These are phyloP conservation scores for Alauda arvensis DNA, from an alignment of 2,797 vertebrate species.

Conservation along the genomic window DNA sequence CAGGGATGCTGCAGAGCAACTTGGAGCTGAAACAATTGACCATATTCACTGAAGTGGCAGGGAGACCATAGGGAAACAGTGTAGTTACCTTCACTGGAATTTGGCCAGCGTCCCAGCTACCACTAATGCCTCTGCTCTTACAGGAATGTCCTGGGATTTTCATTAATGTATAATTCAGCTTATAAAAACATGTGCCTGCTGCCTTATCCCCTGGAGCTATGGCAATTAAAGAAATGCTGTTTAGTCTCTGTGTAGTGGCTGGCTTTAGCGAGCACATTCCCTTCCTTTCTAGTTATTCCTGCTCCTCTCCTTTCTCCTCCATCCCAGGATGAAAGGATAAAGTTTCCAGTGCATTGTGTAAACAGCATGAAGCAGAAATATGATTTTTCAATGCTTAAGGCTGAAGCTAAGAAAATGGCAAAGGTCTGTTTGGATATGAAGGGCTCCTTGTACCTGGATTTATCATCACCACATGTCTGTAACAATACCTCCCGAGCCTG, in stretches of 20 bases:
- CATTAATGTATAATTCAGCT: slow-evolving; percentile 28
- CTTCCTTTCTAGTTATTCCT: not conserved
- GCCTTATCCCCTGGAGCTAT: slow-evolving; percentile 14
- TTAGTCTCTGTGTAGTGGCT: not conserved
- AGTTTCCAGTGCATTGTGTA: not conserved
- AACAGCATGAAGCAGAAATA: not conserved
- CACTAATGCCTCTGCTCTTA: slow-evolving; percentile 26
- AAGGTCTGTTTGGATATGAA: not conserved
- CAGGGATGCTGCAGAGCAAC: rapidly evolving
- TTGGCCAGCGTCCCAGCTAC: slow-evolving; percentile 23
- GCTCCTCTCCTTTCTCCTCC: not conserved
- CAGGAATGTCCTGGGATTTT: slow-evolving; percentile 49
- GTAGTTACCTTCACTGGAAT: slow-evolving; percentile 33
- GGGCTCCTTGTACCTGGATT: not conserved
- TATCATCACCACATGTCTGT: not conserved
- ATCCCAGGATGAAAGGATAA: not conserved
- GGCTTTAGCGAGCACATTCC: not conserved
- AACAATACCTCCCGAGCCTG: not conserved
- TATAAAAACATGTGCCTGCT: slow-evolving; percentile 39
- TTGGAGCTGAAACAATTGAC: slow-evolving; percentile 14
- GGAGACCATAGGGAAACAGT: not conserved
- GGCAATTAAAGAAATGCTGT: not conserved
- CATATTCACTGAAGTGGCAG: not conserved
- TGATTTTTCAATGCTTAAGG: not conserved
- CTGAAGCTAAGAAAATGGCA: not conserved